phyloP scores from a whole-genome alignment of 92 coral and sea anemone genomes.

The Nematostella vectensis region DNA sequence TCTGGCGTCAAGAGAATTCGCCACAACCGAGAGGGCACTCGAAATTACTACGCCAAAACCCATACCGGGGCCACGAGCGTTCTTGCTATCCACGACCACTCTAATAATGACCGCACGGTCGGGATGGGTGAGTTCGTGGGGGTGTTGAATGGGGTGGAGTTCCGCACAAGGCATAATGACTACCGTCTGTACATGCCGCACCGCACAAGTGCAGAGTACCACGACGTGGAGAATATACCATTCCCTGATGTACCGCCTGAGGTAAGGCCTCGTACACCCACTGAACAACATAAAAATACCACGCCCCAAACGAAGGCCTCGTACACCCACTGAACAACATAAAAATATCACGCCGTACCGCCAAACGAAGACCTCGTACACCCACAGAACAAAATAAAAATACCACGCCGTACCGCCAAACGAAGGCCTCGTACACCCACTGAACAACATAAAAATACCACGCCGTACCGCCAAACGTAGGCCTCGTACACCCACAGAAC shows the following conservation, averaged over 20 bases:
- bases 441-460: too few species aligned
- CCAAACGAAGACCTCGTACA: too few species aligned
- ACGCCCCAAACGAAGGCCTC: too few species aligned
- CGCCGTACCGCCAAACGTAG: too few species aligned
- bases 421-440: too few species aligned
- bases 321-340: too few species aligned
- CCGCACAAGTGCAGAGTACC: slow-evolving; percentile 40
- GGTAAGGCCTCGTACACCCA: too few species aligned
- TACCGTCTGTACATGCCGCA: slow-evolving; percentile 75
- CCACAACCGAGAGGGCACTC: slow-evolving; percentile 38
- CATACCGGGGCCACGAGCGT: slow-evolving; percentile 33
- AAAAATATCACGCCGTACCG: too few species aligned
- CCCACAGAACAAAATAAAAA: slow-evolving; percentile 33
- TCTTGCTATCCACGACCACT: slow-evolving; percentile 76
- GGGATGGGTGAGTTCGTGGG: slow-evolving; percentile 84
- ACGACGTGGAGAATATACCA: slow-evolving; percentile 41
- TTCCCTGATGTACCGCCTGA: slow-evolving; percentile 86
- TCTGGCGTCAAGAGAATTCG: slow-evolving; percentile 81
- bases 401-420: too few species aligned
- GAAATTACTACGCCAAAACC: slow-evolving; percentile 44
- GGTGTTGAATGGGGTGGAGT: slow-evolving; percentile 81
- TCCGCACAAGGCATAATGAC: slow-evolving; percentile 89
- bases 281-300: too few species aligned
- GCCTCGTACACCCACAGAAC: too few species aligned
- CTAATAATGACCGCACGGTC: slow-evolving; percentile 65